Evolutionary conservation across 2,113 vertebrate genomes (phyloP).

Genomic region (Phyllostomus hastatus): DNA sequence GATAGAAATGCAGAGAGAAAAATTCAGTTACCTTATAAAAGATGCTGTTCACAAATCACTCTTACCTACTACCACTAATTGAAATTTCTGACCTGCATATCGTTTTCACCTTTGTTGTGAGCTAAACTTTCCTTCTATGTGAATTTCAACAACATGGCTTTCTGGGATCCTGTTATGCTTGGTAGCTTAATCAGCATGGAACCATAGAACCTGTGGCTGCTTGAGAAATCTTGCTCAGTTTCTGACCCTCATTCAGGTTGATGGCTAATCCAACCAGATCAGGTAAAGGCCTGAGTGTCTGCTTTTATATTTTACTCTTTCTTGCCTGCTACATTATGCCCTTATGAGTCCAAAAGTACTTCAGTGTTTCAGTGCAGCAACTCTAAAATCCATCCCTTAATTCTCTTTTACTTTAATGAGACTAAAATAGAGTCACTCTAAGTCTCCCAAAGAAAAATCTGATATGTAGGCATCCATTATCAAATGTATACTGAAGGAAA

Average conservation of each 20-base stretch:
- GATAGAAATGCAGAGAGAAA: background rate
- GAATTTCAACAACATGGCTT: background rate
- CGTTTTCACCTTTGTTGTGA: background rate
- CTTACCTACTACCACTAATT: background rate
- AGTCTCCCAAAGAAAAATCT: conserved; percentile 8
- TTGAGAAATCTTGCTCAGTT: conserved; percentile 34
- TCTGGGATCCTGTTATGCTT: background rate
- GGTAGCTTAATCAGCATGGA: background rate
- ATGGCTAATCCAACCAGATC: background rate
- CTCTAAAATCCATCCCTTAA: background rate
- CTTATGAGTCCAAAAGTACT: background rate
- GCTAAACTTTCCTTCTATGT: background rate
- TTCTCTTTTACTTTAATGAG: background rate
- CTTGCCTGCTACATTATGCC: background rate
- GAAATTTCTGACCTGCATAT: background rate
- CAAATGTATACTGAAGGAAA: background rate
- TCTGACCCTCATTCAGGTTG: background rate
- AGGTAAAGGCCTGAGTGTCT: background rate
- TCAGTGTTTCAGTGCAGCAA: background rate
- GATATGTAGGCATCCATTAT: background rate
- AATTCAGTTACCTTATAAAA: background rate
- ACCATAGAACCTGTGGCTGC: background rate
- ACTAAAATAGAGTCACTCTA: background rate
- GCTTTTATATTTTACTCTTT: conserved; percentile 19
- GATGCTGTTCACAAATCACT: background rate